Conservation (phyloP, 2,797 vertebrate genomes). For the Anabas testudineus region DNA sequence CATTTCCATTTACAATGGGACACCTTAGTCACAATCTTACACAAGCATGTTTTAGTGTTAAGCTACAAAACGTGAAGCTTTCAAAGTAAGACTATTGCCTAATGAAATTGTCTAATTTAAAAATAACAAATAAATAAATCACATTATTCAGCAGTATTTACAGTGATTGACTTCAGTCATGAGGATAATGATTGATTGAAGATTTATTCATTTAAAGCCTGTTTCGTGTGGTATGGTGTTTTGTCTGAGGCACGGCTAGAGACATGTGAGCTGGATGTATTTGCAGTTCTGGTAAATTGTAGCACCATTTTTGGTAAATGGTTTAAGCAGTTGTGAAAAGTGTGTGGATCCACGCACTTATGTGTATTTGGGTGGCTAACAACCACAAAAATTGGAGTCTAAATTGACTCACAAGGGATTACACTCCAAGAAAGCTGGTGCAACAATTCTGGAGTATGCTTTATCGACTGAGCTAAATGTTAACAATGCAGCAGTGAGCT, state of each 20-base stretch:
- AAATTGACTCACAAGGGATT: not conserved
- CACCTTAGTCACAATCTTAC: not conserved
- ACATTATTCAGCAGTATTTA: not conserved
- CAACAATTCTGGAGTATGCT: not conserved
- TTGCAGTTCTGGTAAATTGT: constrained; percentile 1
- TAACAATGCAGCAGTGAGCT: constrained; percentile 18
- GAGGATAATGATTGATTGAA: not conserved
- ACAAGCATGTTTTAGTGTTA: not conserved
- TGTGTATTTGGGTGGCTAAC: not conserved
- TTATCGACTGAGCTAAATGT: not conserved
- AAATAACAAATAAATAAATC: no score
- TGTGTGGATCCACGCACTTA: not conserved
- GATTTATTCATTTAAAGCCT: not conserved
- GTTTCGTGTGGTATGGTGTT: not conserved
- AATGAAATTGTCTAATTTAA: no score
- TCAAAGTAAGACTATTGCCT: not conserved
- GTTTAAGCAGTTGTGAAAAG: not conserved
- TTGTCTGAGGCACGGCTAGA: not conserved
- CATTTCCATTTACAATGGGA: no score
- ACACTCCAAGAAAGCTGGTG: not conserved
- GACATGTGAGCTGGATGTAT: not conserved
- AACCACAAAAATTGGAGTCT: not conserved
- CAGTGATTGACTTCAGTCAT: not conserved
- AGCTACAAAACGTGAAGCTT: not conserved
- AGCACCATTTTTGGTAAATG: not conserved